These are phyloP conservation scores for Platyscapa corneri DNA, from an alignment of 1,140 invertebrate genomes.

Conservation along the genomic window DNA sequence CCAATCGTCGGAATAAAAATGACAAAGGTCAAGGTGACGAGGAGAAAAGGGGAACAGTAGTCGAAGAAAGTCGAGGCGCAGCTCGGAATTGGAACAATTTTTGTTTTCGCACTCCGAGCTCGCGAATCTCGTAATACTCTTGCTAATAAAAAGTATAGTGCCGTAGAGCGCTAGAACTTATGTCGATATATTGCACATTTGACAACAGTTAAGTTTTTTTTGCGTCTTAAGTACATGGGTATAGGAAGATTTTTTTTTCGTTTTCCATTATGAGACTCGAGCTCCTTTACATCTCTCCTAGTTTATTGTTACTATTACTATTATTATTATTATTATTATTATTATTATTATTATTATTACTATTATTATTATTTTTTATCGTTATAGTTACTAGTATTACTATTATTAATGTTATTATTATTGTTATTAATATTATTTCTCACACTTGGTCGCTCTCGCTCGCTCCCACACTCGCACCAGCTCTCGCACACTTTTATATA, in stretches of 20 bases:
- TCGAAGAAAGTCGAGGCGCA: not conserved
- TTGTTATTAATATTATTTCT: too few species aligned
- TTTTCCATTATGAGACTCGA: slow-evolving; percentile 24
- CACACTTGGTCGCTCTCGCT: slow-evolving; percentile 4
- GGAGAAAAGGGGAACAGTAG: not conserved
- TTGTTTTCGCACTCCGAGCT: slow-evolving; percentile 48
- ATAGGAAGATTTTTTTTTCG: slow-evolving; percentile 63
- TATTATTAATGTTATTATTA: too few species aligned
- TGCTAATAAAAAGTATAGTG: slow-evolving; percentile 66
- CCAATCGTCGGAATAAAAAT: not conserved
- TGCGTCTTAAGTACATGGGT: slow-evolving; percentile 69
- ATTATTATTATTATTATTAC: too few species aligned
- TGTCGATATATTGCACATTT: slow-evolving; percentile 75
- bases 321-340: too few species aligned
- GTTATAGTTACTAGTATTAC: too few species aligned
- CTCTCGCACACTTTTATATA: slow-evolving; percentile 45
- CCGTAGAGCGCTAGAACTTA: slow-evolving; percentile 69
- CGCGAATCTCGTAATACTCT: slow-evolving; percentile 31
- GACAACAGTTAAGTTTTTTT: slow-evolving; percentile 72
- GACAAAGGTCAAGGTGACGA: slow-evolving; percentile 13
- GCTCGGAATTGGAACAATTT: not conserved
- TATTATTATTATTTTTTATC: too few species aligned
- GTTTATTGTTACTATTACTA: slow-evolving; percentile 18
- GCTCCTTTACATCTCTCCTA: slow-evolving; percentile 27
- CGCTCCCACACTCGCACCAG: slow-evolving; percentile 30